These are phyloP conservation scores for Acanthosepion lycidas DNA, from an alignment of 2,888 invertebrate species.

Conservation along the genomic window DNA sequence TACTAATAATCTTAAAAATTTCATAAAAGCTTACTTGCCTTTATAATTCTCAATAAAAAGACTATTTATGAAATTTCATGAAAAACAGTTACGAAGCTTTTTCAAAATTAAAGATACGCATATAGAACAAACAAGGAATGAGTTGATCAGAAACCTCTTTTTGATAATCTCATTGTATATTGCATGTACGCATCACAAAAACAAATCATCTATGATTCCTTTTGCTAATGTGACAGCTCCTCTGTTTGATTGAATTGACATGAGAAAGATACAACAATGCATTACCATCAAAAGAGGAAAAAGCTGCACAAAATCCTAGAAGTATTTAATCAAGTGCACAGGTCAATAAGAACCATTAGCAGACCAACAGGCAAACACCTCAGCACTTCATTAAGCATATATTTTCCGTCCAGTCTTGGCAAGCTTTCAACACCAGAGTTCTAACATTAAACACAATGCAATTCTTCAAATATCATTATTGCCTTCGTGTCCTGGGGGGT, in stretches of 20 bases:
- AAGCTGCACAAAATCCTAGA: not conserved
- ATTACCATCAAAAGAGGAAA: not conserved
- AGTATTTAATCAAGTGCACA: not conserved
- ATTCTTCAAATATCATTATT: constrained; percentile 20
- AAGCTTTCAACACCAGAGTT: not conserved
- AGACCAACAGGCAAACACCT: not conserved
- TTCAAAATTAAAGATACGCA: too few relatives aligned
- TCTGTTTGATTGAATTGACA: not conserved
- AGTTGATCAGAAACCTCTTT: too few relatives aligned
- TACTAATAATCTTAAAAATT: too few relatives aligned
- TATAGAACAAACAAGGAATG: too few relatives aligned
- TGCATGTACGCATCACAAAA: not conserved
- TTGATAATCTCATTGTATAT: not conserved
- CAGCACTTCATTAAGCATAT: constrained; percentile 20
- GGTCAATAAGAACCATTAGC: constrained; percentile 33
- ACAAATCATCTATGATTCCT: not conserved
- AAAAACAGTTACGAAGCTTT: too few relatives aligned
- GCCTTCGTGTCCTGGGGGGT: not conserved
- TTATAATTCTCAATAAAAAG: too few relatives aligned
- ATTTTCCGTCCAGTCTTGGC: not conserved
- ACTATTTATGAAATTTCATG: too few relatives aligned
- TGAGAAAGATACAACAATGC: not conserved
- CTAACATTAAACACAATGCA: not conserved
- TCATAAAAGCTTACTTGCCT: too few relatives aligned
- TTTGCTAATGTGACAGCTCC: not conserved